Evolutionary conservation across 1,140 invertebrate species (phyloP).

Genomic region (Leptoteleia sp.): DNA sequence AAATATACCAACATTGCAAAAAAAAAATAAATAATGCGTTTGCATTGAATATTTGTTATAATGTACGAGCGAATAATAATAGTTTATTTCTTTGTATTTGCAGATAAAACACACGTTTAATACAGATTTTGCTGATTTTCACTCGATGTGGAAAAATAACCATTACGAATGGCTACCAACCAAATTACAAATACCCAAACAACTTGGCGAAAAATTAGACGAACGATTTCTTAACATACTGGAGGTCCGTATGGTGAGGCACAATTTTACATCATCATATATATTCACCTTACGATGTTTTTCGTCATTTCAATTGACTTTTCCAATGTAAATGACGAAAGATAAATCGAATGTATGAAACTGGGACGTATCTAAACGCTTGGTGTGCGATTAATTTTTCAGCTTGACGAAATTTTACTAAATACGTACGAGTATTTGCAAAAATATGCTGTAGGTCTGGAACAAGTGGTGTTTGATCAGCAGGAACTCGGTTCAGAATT

Average conservation of each 20-base stretch:
- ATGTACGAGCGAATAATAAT: no score
- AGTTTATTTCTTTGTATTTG: constrained; percentile 45
- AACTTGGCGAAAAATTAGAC: constrained; percentile 77
- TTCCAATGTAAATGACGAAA: no score
- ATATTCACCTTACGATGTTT: no score
- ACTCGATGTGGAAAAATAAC: constrained; percentile 78
- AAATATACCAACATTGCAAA: no score
- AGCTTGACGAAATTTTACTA: constrained; percentile 82
- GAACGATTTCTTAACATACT: constrained; percentile 77
- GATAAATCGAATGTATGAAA: no score
- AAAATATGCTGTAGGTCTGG: constrained; percentile 85
- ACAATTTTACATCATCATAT: no score
- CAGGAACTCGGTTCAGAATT: constrained; percentile 80
- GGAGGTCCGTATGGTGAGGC: constrained; percentile 77
- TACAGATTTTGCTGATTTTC: constrained; percentile 76
- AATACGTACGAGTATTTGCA: constrained; percentile 84
- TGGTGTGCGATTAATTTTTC: constrained; percentile 58
- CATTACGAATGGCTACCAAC: constrained; percentile 83
- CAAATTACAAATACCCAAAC: constrained; percentile 79
- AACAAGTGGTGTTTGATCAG: constrained; percentile 86
- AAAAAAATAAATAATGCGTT: no score
- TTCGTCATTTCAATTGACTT: no score
- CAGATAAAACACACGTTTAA: constrained; percentile 82
- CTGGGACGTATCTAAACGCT: no score
- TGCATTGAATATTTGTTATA: no score